Percentiles rank a stretch among this genome's conserved stretches.
These are phyloP conservation scores for Germaria angustata DNA, from an alignment of 2,888 invertebrate species.

Conservation along the genomic window DNA sequence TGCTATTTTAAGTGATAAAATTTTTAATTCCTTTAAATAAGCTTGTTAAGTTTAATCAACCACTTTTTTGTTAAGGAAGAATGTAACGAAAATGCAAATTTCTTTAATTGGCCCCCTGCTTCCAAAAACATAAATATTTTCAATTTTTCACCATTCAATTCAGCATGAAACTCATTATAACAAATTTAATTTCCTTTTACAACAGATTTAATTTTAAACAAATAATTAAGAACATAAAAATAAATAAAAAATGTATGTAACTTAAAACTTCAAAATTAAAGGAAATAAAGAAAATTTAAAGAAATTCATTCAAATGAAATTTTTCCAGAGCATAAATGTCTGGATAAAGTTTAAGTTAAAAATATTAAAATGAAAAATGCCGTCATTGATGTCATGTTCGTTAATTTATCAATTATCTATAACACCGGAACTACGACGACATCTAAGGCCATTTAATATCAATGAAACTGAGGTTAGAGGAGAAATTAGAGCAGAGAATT, in stretches of 20 bases:
- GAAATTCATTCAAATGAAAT: constrained; percentile 50
- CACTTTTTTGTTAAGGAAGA: too few species aligned
- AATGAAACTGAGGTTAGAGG: constrained; percentile 14
- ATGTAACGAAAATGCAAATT: too few species aligned
- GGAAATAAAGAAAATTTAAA: background rate
- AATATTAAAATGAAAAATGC: constrained; percentile 66
- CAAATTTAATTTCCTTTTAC: background rate
- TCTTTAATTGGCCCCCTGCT: too few species aligned
- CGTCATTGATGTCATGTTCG: constrained; percentile 61
- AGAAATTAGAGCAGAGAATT: constrained; percentile 10
- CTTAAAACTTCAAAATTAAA: constrained; percentile 36
- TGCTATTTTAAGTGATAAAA: too few species aligned
- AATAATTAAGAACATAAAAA: background rate
- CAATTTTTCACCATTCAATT: background rate
- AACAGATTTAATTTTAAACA: constrained; percentile 31
- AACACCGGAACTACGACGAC: constrained; percentile 56
- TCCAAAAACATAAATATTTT: background rate
- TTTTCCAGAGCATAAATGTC: constrained; percentile 55
- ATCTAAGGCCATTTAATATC: constrained; percentile 46
- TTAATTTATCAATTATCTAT: constrained; percentile 56
- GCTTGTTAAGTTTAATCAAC: too few species aligned
- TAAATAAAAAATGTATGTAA: constrained; percentile 43
- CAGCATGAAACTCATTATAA: background rate
- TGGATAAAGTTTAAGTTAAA: constrained; percentile 62
- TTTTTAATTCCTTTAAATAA: too few species aligned